Percentiles rank a stretch among this genome's conserved stretches.
phyloP scores from a whole-genome alignment of 2,888 invertebrate species.

The Ophioninae sp. region DNA sequence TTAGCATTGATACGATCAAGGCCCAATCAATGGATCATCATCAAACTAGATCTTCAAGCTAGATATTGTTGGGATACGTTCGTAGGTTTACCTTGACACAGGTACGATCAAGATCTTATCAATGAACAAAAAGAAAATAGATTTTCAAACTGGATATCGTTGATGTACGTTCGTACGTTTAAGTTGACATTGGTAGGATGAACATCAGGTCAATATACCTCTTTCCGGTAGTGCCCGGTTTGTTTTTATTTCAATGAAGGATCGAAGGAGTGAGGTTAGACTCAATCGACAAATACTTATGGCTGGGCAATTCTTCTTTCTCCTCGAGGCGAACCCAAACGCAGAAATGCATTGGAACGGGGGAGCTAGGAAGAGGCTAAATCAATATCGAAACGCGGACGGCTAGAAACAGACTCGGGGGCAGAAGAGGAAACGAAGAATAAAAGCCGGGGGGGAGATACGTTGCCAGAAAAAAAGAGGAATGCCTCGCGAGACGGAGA shows the following conservation, averaged over 20 bases:
- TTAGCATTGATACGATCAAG: background rate
- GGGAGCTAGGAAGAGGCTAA: background rate
- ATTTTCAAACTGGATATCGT: too few relatives aligned
- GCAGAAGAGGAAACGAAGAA: background rate
- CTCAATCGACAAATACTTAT: background rate
- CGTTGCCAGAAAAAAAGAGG: conserved; percentile 24
- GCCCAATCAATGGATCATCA: too few relatives aligned
- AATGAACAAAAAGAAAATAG: background rate
- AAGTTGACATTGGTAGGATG: background rate
- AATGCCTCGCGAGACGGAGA: conserved; percentile 31
- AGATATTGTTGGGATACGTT: background rate
- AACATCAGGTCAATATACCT: background rate
- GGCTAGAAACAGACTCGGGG: background rate
- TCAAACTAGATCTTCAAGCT: too few relatives aligned
- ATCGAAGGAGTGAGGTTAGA: background rate
- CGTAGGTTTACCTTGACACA: background rate
- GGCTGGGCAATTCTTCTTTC: background rate
- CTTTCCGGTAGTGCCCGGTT: background rate
- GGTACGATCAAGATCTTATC: background rate
- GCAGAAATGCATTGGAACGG: background rate
- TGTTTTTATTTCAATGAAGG: background rate
- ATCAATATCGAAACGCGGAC: conserved; percentile 35
- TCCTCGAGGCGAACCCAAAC: background rate
- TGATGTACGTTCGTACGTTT: too few relatives aligned
- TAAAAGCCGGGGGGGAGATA: background rate